Base-by-base conservation (phyloP, 2,888 invertebrate genomes). In the Dusona sp. region DNA sequence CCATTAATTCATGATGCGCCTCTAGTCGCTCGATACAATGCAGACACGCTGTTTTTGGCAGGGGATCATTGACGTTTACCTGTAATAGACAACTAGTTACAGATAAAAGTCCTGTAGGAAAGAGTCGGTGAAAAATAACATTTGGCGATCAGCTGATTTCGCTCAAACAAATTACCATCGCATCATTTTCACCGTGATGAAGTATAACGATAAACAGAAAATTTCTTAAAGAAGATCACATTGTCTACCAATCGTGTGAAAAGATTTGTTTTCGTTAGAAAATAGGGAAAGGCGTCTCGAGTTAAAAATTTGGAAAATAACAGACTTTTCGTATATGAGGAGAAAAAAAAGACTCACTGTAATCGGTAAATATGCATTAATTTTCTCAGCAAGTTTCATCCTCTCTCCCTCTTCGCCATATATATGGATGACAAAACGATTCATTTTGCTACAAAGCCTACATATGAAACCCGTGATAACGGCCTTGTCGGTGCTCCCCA, bases 381-480 rank as follows among this genome's bases (percentile, higher is more conserved):
- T 97, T 95, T 98, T 97, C 91, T 97, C 96, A 48, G 97, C 96
- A 88, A 98, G 95, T 91, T 96, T 95, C 93, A 97, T 95, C 91
- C 97, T 96, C 92, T 96, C 96, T 75, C 97, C 98, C 95, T 97
- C 97, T 90, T 97, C 96, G 61, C 97, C 97, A 93, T 97, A 98
- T 90, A 98, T 97, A 93, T 98, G 98, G 90, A 98, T 96, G 80
- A 98, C 98, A 91, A 96, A 96, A 93, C 97, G 96, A 94, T 97
- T 97, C 96, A 97, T 97, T 95, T 97, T 97, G 48, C 97, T 97
- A 94, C 98, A 98, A 86, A 98, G 95, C 92, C 98, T 96, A 94
- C 98, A 98, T 92, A 98, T 96, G 95, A 97, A 98, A 89, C 98
- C 98, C 77, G 97, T 97, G 92, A 97, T 96, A 90, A 97, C 96